These are phyloP conservation scores for Pollenia amentaria DNA, from an alignment of 2,888 invertebrate genomes.

Conservation along the genomic window DNA sequence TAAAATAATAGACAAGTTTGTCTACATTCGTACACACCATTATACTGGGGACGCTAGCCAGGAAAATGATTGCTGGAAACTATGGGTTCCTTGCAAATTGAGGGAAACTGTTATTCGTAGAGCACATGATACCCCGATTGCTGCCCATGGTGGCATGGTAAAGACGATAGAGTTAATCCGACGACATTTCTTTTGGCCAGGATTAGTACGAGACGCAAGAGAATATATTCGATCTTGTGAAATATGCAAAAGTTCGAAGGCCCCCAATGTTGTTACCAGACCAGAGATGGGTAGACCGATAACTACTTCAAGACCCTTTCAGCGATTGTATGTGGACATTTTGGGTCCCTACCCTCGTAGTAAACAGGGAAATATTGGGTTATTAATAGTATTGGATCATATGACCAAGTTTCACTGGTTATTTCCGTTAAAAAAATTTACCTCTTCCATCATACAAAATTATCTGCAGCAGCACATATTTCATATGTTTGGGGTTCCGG, in stretches of 20 bases:
- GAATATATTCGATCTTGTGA: no score
- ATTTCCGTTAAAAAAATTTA: no score
- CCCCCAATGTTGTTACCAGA: not conserved
- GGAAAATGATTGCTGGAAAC: conserved; percentile 30
- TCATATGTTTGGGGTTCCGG: not conserved
- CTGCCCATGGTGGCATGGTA: no score
- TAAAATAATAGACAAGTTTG: conserved; percentile 18
- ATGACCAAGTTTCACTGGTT: no score
- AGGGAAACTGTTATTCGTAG: not conserved
- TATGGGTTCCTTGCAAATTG: conserved; percentile 34
- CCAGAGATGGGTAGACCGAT: not conserved
- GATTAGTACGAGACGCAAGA: not conserved
- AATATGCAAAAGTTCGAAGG: not conserved
- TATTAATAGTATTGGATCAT: not conserved
- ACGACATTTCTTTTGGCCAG: conserved; percentile 9
- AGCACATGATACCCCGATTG: not conserved
- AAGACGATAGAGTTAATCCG: not conserved
- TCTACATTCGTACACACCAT: conserved; percentile 24
- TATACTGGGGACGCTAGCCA: conserved; percentile 3
- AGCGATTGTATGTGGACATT: no score
- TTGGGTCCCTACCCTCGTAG: not conserved
- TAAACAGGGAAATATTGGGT: not conserved
- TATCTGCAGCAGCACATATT: not conserved
- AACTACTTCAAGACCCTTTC: not conserved
- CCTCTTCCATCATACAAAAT: no score